Conservation (phyloP, 2,888 invertebrate species). For the Polydesmus complanatus region DNA sequence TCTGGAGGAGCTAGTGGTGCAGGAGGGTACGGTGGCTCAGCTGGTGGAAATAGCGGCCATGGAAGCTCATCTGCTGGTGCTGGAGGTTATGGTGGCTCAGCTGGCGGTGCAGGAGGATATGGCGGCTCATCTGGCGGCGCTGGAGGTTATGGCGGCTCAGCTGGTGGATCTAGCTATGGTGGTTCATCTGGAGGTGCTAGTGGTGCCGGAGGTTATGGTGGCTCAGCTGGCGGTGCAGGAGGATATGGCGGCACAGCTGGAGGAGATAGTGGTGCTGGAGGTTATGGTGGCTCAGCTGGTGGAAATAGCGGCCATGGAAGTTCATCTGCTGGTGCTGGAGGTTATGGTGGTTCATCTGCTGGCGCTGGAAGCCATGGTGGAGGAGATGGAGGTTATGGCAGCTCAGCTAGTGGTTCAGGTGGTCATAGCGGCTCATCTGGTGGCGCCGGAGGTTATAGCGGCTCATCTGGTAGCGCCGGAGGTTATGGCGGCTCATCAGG, state of each 20-base stretch:
- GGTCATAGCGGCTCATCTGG: conserved; percentile 1
- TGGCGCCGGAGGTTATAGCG: not conserved
- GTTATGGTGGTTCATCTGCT: not conserved
- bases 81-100: too few relatives aligned
- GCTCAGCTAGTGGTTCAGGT: not conserved
- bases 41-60: too few relatives aligned
- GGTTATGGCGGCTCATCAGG: not conserved
- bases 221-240: not conserved
- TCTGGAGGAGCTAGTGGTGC: too few relatives aligned
- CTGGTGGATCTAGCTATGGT: too few relatives aligned
- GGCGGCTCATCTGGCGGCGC: too few relatives aligned
- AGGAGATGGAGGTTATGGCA: not conserved
- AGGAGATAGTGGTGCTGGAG: not conserved
- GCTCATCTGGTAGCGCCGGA: not conserved
- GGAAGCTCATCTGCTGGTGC: too few relatives aligned
- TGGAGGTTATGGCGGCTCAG: too few relatives aligned
- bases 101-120: too few relatives aligned
- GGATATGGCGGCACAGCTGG: not conserved
- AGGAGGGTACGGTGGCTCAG: too few relatives aligned
- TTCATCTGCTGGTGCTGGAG: conserved; percentile 6
- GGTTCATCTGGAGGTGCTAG: not conserved
- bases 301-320: conserved; percentile 2
- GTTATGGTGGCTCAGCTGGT: not conserved
- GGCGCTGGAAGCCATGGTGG: not conserved
- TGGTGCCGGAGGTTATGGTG: conserved; percentile 7